Conservation (phyloP, 1,140 invertebrate genomes). For the Bombyx mandarina region DNA sequence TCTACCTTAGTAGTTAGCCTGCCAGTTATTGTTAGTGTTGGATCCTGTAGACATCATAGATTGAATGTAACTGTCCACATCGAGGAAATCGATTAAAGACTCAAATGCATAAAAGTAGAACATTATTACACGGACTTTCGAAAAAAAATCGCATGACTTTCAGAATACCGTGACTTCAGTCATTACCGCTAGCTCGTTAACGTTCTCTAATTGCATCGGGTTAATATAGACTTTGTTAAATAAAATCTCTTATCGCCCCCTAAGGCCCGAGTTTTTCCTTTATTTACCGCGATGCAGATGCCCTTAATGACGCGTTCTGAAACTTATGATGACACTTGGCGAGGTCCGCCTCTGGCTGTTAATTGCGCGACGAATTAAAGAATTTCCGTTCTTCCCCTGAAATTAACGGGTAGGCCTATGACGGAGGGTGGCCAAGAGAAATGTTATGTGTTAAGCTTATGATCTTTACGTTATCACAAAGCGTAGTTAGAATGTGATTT, state of each 20-base stretch:
- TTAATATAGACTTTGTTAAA: conserved; percentile 72
- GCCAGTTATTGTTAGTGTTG: too few relatives aligned
- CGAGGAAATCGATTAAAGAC: too few relatives aligned
- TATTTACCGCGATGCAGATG: neutral
- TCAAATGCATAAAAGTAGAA: too few relatives aligned
- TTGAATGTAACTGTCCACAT: too few relatives aligned
- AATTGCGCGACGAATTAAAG: conserved; percentile 66
- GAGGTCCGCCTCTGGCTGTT: conserved; percentile 40
- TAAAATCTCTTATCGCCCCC: conserved; percentile 62
- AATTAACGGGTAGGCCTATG: conserved; percentile 50
- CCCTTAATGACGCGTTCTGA: conserved; percentile 65
- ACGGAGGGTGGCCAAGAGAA: conserved; percentile 18
- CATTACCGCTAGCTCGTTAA: conserved; percentile 68
- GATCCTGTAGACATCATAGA: too few relatives aligned
- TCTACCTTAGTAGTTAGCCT: too few relatives aligned
- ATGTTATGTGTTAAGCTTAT: conserved; percentile 13
- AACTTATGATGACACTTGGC: conserved; percentile 70
- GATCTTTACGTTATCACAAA: neutral
- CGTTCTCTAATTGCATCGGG: conserved; percentile 68
- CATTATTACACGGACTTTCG: too few relatives aligned
- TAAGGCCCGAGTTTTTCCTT: conserved; percentile 19
- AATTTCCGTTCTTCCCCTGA: conserved; percentile 47
- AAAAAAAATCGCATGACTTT: conserved; percentile 7
- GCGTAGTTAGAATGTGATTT: neutral
- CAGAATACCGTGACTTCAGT: conserved; percentile 48